Evolutionary conservation across 1,140 invertebrate species (phyloP).

Genomic region (Lucilia sericata): DNA sequence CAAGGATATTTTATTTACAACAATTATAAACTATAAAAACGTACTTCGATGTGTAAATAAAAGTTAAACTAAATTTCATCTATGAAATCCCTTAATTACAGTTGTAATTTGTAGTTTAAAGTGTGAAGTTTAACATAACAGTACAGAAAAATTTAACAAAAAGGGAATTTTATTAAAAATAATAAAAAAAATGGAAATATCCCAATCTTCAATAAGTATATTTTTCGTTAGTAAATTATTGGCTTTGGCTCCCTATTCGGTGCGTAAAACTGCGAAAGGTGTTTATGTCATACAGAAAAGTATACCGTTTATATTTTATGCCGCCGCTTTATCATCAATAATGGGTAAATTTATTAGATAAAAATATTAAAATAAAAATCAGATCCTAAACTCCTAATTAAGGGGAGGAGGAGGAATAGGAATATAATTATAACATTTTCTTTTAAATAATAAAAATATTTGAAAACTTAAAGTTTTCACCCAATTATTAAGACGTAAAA

Average conservation of each 20-base stretch:
- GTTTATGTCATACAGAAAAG: slow-evolving; percentile 67
- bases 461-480: too few species aligned
- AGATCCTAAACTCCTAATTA: too few species aligned
- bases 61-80: not conserved
- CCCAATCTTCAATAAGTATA: slow-evolving; percentile 59
- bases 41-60: slow-evolving; percentile 8
- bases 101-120: not conserved
- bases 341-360: slow-evolving; percentile 54
- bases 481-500: too few species aligned
- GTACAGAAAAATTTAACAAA: not conserved
- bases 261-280: slow-evolving; percentile 53
- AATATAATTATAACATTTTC: too few species aligned
- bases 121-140: not conserved
- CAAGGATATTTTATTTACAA: slow-evolving; percentile 40
- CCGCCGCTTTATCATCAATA: slow-evolving; percentile 58
- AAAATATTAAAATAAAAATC: too few species aligned
- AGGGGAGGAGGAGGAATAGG: too few species aligned
- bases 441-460: too few species aligned
- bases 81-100: not conserved
- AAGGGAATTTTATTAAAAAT: not conserved
- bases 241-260: slow-evolving; percentile 69
- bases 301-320: slow-evolving; percentile 68
- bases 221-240: slow-evolving; percentile 70
- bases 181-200: slow-evolving; percentile 58
- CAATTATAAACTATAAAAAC: not conserved